phyloP scores from a whole-genome alignment of 2,797 vertebrate genomes.

The Centropyge bicolor region DNA sequence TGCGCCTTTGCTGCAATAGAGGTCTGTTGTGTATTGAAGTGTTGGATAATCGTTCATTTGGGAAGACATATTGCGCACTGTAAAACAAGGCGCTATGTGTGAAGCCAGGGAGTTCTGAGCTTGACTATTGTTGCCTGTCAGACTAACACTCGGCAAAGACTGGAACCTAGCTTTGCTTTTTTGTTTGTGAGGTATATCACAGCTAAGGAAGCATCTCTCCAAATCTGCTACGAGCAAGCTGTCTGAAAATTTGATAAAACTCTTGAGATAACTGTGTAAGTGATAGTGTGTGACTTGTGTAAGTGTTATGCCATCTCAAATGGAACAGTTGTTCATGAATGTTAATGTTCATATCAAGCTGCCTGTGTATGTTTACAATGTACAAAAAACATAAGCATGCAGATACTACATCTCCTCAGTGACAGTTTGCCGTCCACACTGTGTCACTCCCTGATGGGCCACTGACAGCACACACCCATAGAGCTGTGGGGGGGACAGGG shows the following conservation, averaged over 20 bases:
- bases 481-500: slow-evolving; percentile 37
- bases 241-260: slow-evolving; percentile 60
- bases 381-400: slow-evolving; percentile 52
- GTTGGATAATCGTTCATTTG: slow-evolving; percentile 84
- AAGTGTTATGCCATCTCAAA: slow-evolving; percentile 52
- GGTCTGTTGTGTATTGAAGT: slow-evolving; percentile 80
- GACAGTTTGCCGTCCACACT: slow-evolving; percentile 54
- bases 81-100: slow-evolving; percentile 73
- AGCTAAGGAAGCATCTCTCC: slow-evolving; percentile 51
- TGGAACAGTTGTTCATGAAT: slow-evolving; percentile 70
- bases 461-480: slow-evolving; percentile 59
- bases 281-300: slow-evolving; percentile 59
- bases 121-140: slow-evolving; percentile 57
- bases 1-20: slow-evolving; percentile 65
- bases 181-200: slow-evolving; percentile 45
- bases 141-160: slow-evolving; percentile 44
- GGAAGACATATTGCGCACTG: slow-evolving; percentile 75
- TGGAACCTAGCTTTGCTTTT: slow-evolving; percentile 37
- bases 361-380: slow-evolving; percentile 47
- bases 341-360: slow-evolving; percentile 65
- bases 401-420: slow-evolving; percentile 54
- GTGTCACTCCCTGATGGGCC: slow-evolving; percentile 49
- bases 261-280: slow-evolving; percentile 53
- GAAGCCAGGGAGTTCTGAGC: slow-evolving; percentile 64
- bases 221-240: slow-evolving; percentile 57